A percentile compares a stretch with the other conserved stretches of the same genome.
phyloP scores from a whole-genome alignment of 2,888 invertebrate genomes.

The Cosmopolites sordidus region DNA sequence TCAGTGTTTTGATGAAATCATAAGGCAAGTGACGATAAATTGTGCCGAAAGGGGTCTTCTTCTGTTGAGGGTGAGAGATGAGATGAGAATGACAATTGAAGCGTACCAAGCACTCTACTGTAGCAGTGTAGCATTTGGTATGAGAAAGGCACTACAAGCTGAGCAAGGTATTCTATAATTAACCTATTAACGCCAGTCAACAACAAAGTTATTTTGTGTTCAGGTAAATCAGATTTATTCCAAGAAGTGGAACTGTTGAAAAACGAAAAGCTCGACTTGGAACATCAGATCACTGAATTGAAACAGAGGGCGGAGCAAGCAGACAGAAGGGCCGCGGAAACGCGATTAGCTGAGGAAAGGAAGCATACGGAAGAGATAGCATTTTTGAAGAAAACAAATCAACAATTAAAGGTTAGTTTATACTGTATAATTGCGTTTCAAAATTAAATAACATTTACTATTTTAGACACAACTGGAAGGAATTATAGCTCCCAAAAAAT shows the following conservation, averaged over 20 bases:
- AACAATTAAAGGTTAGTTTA: conserved; percentile 74
- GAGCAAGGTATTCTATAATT: conserved; percentile 76
- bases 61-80: conserved; percentile 86
- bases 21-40: conserved; percentile 94
- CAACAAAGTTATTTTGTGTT: too few relatives aligned
- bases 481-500: conserved; percentile 91
- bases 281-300: conserved; percentile 58
- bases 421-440: not conserved
- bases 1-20: conserved; percentile 92
- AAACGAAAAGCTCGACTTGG: conserved; percentile 60
- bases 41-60: conserved; percentile 95
- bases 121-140: conserved; percentile 92
- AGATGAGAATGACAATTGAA: conserved; percentile 93
- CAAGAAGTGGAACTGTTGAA: conserved; percentile 69
- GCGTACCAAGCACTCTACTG: conserved; percentile 96
- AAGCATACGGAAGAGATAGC: conserved; percentile 89
- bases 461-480: conserved; percentile 87
- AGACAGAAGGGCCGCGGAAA: conserved; percentile 75
- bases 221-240: conserved; percentile 70
- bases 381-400: conserved; percentile 89
- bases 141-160: conserved; percentile 94
- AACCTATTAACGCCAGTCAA: too few relatives aligned
- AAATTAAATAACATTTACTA: conserved; percentile 7
- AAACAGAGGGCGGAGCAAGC: conserved; percentile 76
- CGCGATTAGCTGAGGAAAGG: conserved; percentile 84